Conservation (phyloP, 37 sponge, comb jelly and placozoan genomes). For the Ianthella basta region DNA sequence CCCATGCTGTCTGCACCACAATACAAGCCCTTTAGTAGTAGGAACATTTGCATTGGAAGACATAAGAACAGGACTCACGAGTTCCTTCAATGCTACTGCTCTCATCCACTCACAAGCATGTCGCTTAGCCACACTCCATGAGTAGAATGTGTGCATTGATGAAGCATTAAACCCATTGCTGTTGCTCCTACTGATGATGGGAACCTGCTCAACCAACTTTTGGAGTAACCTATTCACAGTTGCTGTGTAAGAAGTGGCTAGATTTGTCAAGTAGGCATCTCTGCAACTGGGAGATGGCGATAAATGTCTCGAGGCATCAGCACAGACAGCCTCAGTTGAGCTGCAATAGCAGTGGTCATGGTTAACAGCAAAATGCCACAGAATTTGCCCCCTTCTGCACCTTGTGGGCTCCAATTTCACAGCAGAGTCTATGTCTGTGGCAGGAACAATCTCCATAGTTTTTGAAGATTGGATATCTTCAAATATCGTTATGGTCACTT, state of each 20-base stretch:
- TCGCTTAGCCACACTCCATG: constrained; percentile 68
- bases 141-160: constrained; percentile 44
- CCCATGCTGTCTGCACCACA: constrained; percentile 85
- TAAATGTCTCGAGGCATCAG: neutral
- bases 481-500: constrained; percentile 59
- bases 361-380: neutral
- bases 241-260: too few species aligned
- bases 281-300: neutral
- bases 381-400: neutral
- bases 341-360: constrained; percentile 49
- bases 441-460: neutral
- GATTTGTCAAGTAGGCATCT: neutral
- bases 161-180: constrained; percentile 49
- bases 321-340: neutral
- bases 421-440: neutral
- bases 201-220: constrained; percentile 33
- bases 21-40: constrained; percentile 45
- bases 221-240: constrained; percentile 51
- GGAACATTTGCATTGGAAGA: neutral
- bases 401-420: neutral
- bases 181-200: constrained; percentile 45
- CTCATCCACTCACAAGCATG: constrained; percentile 88
- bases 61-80: neutral
- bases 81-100: constrained; percentile 45
- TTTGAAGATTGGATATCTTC: neutral